Evolutionary conservation across 2,797 vertebrate species (phyloP).

Genomic region (Natrix natrix): DNA sequence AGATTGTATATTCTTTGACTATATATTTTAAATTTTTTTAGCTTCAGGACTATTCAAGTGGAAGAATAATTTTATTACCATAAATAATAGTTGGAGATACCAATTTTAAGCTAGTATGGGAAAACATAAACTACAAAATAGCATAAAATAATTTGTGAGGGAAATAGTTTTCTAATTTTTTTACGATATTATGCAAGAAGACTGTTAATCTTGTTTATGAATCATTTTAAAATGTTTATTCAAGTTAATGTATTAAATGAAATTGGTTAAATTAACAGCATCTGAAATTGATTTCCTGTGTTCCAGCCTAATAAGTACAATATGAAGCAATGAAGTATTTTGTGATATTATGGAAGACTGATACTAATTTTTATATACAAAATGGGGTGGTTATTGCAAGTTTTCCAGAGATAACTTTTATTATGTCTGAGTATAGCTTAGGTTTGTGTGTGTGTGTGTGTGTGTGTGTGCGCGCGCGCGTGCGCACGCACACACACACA

Average conservation of each 20-base stretch:
- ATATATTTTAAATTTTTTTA: background rate
- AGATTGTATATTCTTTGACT: background rate
- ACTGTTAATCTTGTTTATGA: background rate
- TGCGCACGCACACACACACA: too few relatives aligned
- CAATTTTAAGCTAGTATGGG: background rate
- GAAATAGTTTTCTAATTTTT: background rate
- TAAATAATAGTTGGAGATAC: background rate
- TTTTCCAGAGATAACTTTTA: background rate
- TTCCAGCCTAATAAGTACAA: background rate
- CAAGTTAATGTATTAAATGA: background rate
- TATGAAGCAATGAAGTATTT: background rate
- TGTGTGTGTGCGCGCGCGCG: too few relatives aligned
- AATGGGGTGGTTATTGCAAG: background rate
- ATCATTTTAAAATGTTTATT: background rate
- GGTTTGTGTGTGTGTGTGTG: background rate
- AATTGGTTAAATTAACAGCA: background rate
- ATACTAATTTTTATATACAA: background rate
- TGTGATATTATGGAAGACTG: background rate
- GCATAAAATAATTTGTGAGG: slow-evolving; percentile 1
- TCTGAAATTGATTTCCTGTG: background rate
- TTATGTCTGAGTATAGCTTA: background rate
- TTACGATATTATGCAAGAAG: background rate
- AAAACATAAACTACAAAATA: slow-evolving; percentile 1
- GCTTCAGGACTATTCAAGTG: background rate
- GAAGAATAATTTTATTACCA: background rate